Evolutionary conservation across 2,113 vertebrate species (phyloP).

Genomic region (Emydocephalus ijimae): DNA sequence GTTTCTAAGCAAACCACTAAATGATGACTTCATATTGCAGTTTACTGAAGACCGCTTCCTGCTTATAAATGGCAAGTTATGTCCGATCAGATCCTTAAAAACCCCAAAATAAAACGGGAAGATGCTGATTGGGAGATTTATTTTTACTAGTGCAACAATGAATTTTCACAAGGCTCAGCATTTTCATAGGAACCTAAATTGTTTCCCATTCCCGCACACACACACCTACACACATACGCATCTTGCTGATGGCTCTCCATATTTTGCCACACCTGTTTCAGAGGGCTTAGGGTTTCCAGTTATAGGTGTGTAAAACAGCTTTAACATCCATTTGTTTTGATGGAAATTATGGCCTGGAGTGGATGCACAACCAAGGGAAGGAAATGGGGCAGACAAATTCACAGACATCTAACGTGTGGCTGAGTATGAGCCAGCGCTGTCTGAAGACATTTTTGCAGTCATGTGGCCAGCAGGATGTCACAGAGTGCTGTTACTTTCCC

Average conservation of each 20-base stretch:
- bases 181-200: not conserved
- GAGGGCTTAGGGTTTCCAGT: not conserved
- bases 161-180: not conserved
- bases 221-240: no score
- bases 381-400: not conserved
- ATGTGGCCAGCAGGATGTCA: no score
- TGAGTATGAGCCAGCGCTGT: not conserved
- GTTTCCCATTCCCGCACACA: no score
- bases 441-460: no score
- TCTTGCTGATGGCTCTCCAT: not conserved
- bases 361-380: not conserved
- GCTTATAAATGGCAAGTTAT: conserved; percentile 27
- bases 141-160: conserved; percentile 35
- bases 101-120: not conserved
- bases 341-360: not conserved
- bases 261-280: not conserved
- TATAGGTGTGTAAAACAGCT: not conserved
- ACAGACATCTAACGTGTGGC: not conserved
- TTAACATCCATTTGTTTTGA: not conserved
- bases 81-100: conserved; percentile 8
- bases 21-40: conserved; percentile 28
- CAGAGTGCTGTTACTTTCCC: no score
- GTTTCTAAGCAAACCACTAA: conserved; percentile 16
- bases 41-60: conserved; percentile 27
- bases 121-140: conserved; percentile 27